Percentiles rank a stretch among this genome's conserved stretches.
Conservation (phyloP, 2,797 vertebrate species). For the Cossypha polioptera region DNA sequence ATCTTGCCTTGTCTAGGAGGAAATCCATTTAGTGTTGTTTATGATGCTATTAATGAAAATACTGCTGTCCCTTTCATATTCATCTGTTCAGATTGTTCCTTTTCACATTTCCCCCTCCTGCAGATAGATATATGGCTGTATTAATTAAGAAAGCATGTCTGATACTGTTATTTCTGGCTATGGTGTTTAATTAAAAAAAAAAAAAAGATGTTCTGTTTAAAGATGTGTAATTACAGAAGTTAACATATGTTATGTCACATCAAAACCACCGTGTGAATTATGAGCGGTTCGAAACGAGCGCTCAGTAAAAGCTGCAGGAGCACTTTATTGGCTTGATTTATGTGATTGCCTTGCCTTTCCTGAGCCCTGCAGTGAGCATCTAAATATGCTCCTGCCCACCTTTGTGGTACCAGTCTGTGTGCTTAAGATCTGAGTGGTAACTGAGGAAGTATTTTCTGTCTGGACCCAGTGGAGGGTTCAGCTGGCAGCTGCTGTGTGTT, state of each 20-base stretch:
- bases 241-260: conserved; percentile 57
- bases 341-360: background rate
- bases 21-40: conserved; percentile 14
- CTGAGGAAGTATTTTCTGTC: background rate
- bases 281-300: accelerated
- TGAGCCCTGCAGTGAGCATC: background rate
- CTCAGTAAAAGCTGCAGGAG: conserved; percentile 9
- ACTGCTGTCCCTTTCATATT: background rate
- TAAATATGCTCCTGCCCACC: background rate
- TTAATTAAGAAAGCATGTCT: conserved; percentile 33
- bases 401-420: background rate
- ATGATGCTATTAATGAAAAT: conserved; percentile 23
- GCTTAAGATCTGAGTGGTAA: background rate
- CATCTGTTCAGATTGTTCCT: background rate
- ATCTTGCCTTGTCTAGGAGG: background rate
- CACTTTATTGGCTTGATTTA: conserved; percentile 1
- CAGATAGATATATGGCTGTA: background rate
- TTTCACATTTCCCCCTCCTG: conserved; percentile 1
- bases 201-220: background rate
- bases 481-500: background rate
- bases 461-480: background rate
- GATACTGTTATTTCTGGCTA: conserved; percentile 29
- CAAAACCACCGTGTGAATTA: conserved; percentile 25
- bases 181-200: conserved; percentile 16
- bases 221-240: conserved; percentile 47